Base-by-base conservation (phyloP, 2,113 vertebrate species). In the Spilogale gracilis region DNA sequence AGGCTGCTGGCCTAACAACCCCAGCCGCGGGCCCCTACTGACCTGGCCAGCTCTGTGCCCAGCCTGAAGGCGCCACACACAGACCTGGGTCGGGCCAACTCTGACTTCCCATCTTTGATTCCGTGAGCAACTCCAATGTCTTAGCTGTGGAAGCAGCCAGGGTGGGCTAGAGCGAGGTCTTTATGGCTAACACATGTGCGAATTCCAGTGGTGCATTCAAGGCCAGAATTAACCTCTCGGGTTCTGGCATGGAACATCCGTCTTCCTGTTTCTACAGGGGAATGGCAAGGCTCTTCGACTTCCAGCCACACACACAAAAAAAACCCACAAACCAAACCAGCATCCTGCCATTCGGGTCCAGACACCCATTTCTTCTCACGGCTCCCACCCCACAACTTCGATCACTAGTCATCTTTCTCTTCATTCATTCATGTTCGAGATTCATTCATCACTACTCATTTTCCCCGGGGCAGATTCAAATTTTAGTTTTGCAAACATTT, bases 151-250 rank as follows among this genome's bases (percentile, higher is more conserved):
- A 32, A 27, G 52, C 95, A 58, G 45, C 60, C 78, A 86, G 97
- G 98, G 97, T 97, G 97, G 98, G 97, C 97, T 56, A 4, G 81
- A 23, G 38, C 18, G 0, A 12, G 61, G 81, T 85, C 96, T 89
- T 97, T 81, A 97, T 97, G 97, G 95, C 43, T 96, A 84, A 95
- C 98, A 97, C 91, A 96, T 97, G 96, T 97, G 96, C 80, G 58
- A 69, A 97, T 97, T 97, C 98, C 97, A 94, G 88, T 9, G 92
- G 7, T 9, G 45, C 17, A 61, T 81, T 73, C 92, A 23, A 76
- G 48, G 45, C 73, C 17, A 0, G 48, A n/a, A 13, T 91, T 91
- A 89, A 88, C 89, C 91, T 94, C 96, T 93, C 81, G 27, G 56
- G 93, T 82, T 81, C 96, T 90, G 91, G 95, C 88, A 54, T 65